Base-by-base conservation (phyloP, 2,888 invertebrate genomes). In the Drosophila heteroneura region DNA sequence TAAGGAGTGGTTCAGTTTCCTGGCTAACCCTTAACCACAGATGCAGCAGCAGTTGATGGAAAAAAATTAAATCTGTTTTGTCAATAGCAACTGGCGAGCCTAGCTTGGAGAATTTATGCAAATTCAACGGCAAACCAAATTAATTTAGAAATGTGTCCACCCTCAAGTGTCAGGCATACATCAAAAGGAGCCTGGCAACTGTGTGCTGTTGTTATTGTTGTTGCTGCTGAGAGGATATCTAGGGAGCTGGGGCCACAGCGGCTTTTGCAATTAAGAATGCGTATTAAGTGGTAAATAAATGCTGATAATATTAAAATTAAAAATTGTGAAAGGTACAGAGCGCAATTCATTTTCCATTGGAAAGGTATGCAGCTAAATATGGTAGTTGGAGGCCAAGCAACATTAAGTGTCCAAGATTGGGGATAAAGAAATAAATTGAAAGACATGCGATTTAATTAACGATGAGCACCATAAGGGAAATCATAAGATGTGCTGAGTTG, bases 81-180 rank as follows among this genome's bases (percentile, higher is more conserved):
- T 81, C 78, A 82, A 80, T 82, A 78, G 63, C 66, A 71, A 80
- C 59, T 60, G 70, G 74, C 61, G 62, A 68, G 62, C 59, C 58
- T 49, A 52, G 70, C 70, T 22, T 44, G 56, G 66, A 74, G 70
- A 81, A 81, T 81, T 81, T 84, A 87, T 87, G 87, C 89, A 87
- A 87, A 89, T 82, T 79, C 26, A 67, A 79, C 53, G 56, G 67
- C 70, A 75, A 77, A 79, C 70, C 66, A 79, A 82, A 82, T 87
- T 89, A 87, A 89, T 86, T 87, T 79, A 53, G 76, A 80, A 87
- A 89, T 87, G 83, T 84, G 81, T 89, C 81, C 89, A 89, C 82
- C 86, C 89, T 84, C 82, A 83, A 86, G 88, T 79, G 76, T 70
- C 79, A 69, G 60, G 49, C 72, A 81, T 56, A 86, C 80, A 76